Conservation (phyloP, 2,797 vertebrate species). For the Amphiprion clarkii region DNA sequence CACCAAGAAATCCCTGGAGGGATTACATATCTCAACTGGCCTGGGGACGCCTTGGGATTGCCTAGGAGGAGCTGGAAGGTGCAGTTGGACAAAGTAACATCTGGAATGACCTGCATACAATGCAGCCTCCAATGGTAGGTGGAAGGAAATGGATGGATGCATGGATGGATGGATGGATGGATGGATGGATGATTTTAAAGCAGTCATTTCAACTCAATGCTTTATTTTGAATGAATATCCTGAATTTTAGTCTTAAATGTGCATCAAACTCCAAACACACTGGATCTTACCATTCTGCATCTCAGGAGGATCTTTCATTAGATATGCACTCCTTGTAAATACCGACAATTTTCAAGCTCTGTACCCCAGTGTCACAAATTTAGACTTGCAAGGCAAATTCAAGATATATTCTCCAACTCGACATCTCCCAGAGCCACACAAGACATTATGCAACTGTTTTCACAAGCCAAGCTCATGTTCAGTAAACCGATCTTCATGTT, state of each 20-base stretch:
- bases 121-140: too few species aligned
- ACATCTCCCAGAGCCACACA: too few species aligned
- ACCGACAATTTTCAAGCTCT: background rate
- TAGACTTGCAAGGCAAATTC: background rate
- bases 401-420: background rate
- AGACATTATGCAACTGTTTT: background rate
- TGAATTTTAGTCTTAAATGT: background rate
- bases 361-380: background rate
- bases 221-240: background rate
- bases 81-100: too few species aligned
- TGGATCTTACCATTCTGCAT: background rate
- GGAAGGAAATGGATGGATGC: too few species aligned
- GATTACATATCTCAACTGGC: too few species aligned
- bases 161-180: too few species aligned
- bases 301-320: background rate
- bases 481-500: background rate
- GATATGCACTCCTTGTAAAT: background rate
- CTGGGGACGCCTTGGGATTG: too few species aligned
- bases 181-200: too few species aligned
- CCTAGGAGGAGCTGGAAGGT: too few species aligned
- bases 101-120: too few species aligned
- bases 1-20: too few species aligned
- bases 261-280: background rate
- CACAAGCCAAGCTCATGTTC: background rate
- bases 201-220: background rate